Base-by-base conservation (phyloP, 2,888 invertebrate genomes). In the Tridacna crocea region DNA sequence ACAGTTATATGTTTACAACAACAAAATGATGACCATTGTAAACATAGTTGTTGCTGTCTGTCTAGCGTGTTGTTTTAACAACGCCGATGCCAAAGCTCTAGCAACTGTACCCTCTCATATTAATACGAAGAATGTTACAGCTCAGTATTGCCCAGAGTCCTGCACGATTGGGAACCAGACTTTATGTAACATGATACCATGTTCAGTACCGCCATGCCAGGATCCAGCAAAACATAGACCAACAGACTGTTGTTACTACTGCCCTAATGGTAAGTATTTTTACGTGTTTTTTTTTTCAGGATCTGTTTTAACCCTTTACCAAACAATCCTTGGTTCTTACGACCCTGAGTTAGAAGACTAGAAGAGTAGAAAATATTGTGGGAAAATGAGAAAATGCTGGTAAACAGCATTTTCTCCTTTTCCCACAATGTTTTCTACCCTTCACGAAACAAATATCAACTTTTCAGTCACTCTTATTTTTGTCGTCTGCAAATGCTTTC, bases 161-260 rank as follows among this genome's bases (percentile, higher is more conserved):
- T 83, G 83, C 48, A 82, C 66, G 17, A 48, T 80, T n/a, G 83
- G 83, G 11, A 77, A 83, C 27, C n/a, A 65, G 48, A 77, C 80
- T n/a, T 65, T 75, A 26, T 77, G 80, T 63, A 58, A 63, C 26
- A 77, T 74, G 27, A 74, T 73, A 8, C 79, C 79, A 0, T 83
- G 83, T 61, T 80, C 83, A 8, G 77, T 72, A 17, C 83, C 83
- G 19, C 77, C 72, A 0, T 83, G 83, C 47, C 72, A 75, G 36
- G 80, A 80, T 55, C 72, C 80, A 46, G 55, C 58, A 0, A 75
- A 60, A 46, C 27, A 55, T 48, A 60, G 61, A 46, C 75, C 75
- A 6, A 61, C 72, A 3, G 80, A 83, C 24, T 83, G 83, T 22
- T 83, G 83, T 22, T 48, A 26, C 8, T 58, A 72, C 24, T 83